Evolutionary conservation across 2,113 vertebrate genomes (phyloP), one percentile per base, ranked within the genome.

Genomic region (Agapornis roseicollis): DNA sequence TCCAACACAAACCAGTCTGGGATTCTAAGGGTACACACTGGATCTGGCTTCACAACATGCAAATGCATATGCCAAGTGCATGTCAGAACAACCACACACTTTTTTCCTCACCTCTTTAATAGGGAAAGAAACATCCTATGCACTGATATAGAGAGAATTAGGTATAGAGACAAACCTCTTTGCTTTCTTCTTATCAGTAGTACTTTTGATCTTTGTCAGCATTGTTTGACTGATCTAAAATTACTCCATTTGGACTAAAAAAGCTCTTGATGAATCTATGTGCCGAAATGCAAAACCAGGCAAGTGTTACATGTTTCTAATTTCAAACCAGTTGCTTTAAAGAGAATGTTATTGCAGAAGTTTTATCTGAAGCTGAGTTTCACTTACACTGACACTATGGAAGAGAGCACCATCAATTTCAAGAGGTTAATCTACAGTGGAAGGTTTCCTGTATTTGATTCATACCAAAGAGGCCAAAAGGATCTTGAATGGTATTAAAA

Each of bases 51-150:
- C n/a, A n/a, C n/a, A n/a, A n/a, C n/a, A n/a, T n/a, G n/a, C n/a
- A n/a, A n/a, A n/a, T n/a, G n/a, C n/a, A 31, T 11, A 4, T 6
- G 35, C 22, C 50, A 44, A 58, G 31, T 25, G 20, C 39, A 20
- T 22, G 41, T 47, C 49, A 27, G 35, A 85, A 61, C 52, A 56
- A 61, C 31, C 39, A 39, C 41, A 13, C 19, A 4, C 27, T 3
- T 29, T 5, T 2, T 0, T 3, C 0, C 2, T 35, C 56, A 24
- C 2, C 22, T n/a, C 15, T 89, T 91, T 58, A 31, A 37, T 1
- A 39, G 13, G 11, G 31, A 58, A 68, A 76, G 16, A 65, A 70
- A 5, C 18, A 27, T 61, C 31, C 53, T 55, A 64, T 58, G 28
- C 41, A 12, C 42, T 60, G 55, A 49, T 35, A 33, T 11, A 8